Conservation (phyloP, 2,797 vertebrate species). For the Hylomyscus alleni region DNA sequence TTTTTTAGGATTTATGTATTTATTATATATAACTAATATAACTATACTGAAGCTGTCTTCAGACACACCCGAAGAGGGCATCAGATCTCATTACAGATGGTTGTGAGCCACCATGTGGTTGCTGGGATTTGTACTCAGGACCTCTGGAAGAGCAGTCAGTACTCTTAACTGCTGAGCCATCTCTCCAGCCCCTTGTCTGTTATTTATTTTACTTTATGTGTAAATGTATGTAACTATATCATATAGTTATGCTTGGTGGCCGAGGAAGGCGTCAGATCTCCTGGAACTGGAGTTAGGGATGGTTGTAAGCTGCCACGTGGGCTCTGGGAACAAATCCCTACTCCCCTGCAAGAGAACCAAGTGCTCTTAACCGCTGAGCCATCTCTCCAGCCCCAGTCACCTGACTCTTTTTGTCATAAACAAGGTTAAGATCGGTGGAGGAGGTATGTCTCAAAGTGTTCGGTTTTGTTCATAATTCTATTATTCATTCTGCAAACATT, state of each 20-base stretch:
- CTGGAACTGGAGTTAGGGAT: background rate
- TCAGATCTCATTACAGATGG: too few species aligned
- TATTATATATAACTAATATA: too few species aligned
- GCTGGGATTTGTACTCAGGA: too few species aligned
- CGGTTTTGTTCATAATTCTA: background rate
- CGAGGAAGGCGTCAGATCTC: background rate
- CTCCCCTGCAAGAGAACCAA: background rate
- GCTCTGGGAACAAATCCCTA: background rate
- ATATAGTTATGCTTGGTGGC: background rate
- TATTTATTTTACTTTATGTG: background rate
- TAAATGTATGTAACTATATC: background rate
- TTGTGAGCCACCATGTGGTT: too few species aligned
- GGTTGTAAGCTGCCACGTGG: background rate
- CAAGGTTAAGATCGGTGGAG: background rate
- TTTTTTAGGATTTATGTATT: background rate
- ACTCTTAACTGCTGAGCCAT: too few species aligned
- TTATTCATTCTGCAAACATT: background rate
- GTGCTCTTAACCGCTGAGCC: background rate
- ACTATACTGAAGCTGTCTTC: too few species aligned
- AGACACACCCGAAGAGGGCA: too few species aligned
- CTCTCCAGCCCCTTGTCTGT: too few species aligned
- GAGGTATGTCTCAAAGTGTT: background rate
- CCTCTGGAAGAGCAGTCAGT: too few species aligned
- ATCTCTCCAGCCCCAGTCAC: background rate
- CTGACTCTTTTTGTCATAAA: background rate